Base-by-base conservation (phyloP, 2,797 vertebrate species). In the Enteromius argenteus region DNA sequence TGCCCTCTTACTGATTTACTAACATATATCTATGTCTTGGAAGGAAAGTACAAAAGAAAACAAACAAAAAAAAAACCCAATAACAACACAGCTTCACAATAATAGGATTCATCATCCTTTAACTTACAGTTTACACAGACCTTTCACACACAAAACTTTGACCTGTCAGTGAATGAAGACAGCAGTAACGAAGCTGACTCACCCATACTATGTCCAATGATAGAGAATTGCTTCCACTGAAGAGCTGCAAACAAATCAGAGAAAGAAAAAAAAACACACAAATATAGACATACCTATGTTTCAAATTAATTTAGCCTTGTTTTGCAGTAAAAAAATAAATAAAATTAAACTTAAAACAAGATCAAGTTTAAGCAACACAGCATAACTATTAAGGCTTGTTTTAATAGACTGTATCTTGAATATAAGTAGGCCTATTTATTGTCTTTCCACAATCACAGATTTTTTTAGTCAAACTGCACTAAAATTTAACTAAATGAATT, bases 191-290 rank as follows among this genome's bases (percentile, higher is more conserved):
- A 14, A 66, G 58, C 2, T 37, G 35, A 46, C 97, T 98, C 94
- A 99, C 97, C 97, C 93, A 98, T 97, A 88, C 98, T 99, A 93
- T 99, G 98, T 87, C 95, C 96, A 80, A 99, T 91, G 89, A 99
- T 91, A 79, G 95, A 96, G 92, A 98, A 97, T n/a, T 56, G 94
- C 84, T 89, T 96, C 98, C 97, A 99, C 77, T 95, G 94, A 89
- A 98, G 95, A 89, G 95, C 98, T 99, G 95, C 75, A 91, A 72
- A 76, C 21, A 53, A 46, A 86, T 21, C 8, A 39, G 3, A 3
- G 10, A 0, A 53, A 15, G 56, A 37, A 39, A 17, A 58, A 42
- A 75, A 27, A 27, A 27, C 27, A 27, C 11, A 27, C 5, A 21
- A 66, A 37, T 51, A 17, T 5, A 62, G 53, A 39, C 32, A 27